These are phyloP conservation scores for Trichopria drosophilae DNA, from an alignment of 2,888 invertebrate species.

Conservation along the genomic window DNA sequence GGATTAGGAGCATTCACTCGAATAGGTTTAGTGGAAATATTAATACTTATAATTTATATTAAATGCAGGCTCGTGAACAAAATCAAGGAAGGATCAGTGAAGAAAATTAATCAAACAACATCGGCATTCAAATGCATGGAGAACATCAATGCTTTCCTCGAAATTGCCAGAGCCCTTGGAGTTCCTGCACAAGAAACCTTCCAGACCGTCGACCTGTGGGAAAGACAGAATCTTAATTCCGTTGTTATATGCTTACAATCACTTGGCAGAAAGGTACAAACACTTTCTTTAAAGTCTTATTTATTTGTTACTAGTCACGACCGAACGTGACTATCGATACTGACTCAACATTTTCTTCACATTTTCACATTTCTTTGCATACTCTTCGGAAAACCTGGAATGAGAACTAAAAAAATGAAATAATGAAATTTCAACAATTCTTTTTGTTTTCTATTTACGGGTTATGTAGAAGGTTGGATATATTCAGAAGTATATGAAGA, in stretches of 20 bases:
- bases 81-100: conserved; percentile 82
- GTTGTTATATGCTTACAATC: conserved; percentile 95
- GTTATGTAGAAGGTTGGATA: no score
- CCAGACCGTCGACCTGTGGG: conserved; percentile 97
- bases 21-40: background rate
- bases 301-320: no score
- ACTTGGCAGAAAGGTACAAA: conserved; percentile 84
- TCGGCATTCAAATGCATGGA: conserved; percentile 99
- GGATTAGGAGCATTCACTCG: conserved; percentile 1
- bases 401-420: background rate
- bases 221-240: conserved; percentile 92
- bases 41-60: conserved; percentile 15
- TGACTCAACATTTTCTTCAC: background rate
- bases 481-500: no score
- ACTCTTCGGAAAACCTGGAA: background rate
- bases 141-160: conserved; percentile 93
- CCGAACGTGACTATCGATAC: background rate
- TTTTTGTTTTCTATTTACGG: no score
- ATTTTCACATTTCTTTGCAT: conserved; percentile 11
- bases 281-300: background rate
- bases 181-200: conserved; percentile 94
- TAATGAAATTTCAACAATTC: conserved; percentile 2
- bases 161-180: conserved; percentile 80
- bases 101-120: conserved; percentile 84
- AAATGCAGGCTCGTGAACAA: conserved; percentile 81